Conservation (phyloP, 2,888 invertebrate species). For the Oxycera nigricornis region DNA sequence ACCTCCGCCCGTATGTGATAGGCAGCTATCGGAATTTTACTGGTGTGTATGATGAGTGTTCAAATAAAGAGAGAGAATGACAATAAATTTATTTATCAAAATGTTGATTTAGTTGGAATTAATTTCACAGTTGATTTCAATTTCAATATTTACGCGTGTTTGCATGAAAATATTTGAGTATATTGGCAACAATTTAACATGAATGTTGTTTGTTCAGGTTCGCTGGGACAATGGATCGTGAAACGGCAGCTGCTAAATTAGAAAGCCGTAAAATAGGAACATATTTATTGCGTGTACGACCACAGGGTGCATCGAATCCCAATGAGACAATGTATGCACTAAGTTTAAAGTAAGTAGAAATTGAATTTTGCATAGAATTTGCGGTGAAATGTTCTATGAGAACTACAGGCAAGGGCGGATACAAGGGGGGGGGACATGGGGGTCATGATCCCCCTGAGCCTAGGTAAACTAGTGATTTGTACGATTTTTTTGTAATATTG, state of each 20-base stretch:
- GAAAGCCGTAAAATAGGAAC: constrained; percentile 84
- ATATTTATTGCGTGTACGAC: constrained; percentile 82
- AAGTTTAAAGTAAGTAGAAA: constrained; percentile 77
- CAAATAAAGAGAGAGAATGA: background rate
- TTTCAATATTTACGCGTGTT: too few species aligned
- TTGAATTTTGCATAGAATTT: too few species aligned
- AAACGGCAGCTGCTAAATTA: constrained; percentile 75
- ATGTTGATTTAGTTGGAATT: too few species aligned
- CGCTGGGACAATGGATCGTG: constrained; percentile 87
- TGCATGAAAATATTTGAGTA: background rate
- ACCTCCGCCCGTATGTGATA: constrained; percentile 69
- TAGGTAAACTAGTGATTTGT: too few species aligned
- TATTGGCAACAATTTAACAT: too few species aligned
- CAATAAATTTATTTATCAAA: background rate
- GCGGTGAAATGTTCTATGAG: too few species aligned
- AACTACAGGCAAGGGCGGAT: too few species aligned
- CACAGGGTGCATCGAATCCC: constrained; percentile 69
- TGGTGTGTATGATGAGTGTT: constrained; percentile 62
- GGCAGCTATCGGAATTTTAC: constrained; percentile 65
- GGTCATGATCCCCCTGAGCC: too few species aligned
- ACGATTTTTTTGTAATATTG: too few species aligned
- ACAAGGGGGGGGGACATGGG: too few species aligned
- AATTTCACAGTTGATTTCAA: too few species aligned
- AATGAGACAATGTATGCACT: constrained; percentile 81
- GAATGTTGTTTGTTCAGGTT: too few species aligned